A percentile compares a stretch with the other conserved stretches of the same genome.
Conservation (phyloP, 30 jellyfish, hydroid and myxozoan genomes). For the Rhopilema esculentum region DNA sequence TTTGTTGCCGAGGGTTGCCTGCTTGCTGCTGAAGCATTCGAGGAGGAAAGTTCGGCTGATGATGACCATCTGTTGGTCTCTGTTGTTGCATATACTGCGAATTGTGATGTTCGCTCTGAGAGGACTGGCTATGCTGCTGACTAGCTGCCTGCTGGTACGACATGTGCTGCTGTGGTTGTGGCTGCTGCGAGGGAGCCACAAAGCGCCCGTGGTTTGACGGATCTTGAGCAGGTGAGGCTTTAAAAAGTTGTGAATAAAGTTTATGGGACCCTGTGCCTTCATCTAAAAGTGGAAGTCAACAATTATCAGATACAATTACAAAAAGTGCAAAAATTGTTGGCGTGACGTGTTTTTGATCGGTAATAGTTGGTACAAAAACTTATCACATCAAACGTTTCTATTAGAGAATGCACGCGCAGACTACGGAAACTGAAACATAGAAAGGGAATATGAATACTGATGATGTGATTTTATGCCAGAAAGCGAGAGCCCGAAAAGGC, state of each 20-base stretch:
- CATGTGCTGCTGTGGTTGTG: constrained; percentile 16
- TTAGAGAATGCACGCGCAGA: too few species aligned
- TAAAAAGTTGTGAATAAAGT: constrained; percentile 28
- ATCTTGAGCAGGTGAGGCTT: neutral
- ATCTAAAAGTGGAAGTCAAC: neutral
- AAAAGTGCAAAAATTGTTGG: neutral
- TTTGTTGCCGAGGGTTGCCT: neutral
- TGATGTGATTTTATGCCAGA: too few species aligned
- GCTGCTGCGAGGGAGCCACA: constrained; percentile 8
- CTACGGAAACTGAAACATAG: too few species aligned
- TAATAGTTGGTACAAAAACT: too few species aligned
- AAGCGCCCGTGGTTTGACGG: neutral
- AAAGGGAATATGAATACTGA: too few species aligned
- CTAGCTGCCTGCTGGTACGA: constrained; percentile 21
- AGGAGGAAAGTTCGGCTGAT: constrained; percentile 45
- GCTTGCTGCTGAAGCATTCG: constrained; percentile 50
- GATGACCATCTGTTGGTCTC: constrained; percentile 36
- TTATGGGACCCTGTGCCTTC: constrained; percentile 21
- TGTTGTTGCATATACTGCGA: constrained; percentile 2
- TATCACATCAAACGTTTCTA: too few species aligned
- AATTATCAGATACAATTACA: neutral
- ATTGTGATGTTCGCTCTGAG: constrained; percentile 1
- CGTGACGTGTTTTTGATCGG: too few species aligned
- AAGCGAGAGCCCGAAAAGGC: too few species aligned
- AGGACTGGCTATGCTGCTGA: constrained; percentile 2